phyloP scores from a whole-genome alignment of 2,888 invertebrate species.

The Alitta virens region DNA sequence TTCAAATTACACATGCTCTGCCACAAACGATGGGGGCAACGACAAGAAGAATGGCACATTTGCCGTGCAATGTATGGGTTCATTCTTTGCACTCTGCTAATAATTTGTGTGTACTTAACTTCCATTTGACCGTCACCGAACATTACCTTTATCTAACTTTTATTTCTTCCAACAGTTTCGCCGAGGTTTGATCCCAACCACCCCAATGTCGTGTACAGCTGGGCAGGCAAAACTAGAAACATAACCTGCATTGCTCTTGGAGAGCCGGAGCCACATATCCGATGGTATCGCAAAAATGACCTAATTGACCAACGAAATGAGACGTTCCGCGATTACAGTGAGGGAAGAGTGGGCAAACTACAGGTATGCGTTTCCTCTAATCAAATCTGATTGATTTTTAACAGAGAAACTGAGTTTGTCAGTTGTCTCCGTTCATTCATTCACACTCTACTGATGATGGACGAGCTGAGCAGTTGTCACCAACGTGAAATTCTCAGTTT shows the following conservation, averaged over 20 bases:
- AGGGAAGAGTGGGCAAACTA: slow-evolving; percentile 27
- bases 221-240: slow-evolving; percentile 31
- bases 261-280: slow-evolving; percentile 28
- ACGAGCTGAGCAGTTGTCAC: no score
- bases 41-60: slow-evolving; percentile 32
- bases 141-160: no score
- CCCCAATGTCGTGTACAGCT: slow-evolving; percentile 19
- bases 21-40: slow-evolving; percentile 35
- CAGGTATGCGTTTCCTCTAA: slow-evolving; percentile 20
- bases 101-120: slow-evolving; percentile 23
- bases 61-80: slow-evolving; percentile 34
- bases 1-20: slow-evolving; percentile 38
- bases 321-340: slow-evolving; percentile 25
- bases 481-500: no score
- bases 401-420: no score
- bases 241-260: slow-evolving; percentile 27
- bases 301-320: slow-evolving; percentile 20
- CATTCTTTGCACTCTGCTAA: not conserved
- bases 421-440: no score
- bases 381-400: no score
- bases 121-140: no score
- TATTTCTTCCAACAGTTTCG: slow-evolving; percentile 19
- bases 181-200: slow-evolving; percentile 24
- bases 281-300: slow-evolving; percentile 23
- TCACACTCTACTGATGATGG: no score